Conservation (phyloP, 2,888 invertebrate genomes). For the Ophion ellenae region DNA sequence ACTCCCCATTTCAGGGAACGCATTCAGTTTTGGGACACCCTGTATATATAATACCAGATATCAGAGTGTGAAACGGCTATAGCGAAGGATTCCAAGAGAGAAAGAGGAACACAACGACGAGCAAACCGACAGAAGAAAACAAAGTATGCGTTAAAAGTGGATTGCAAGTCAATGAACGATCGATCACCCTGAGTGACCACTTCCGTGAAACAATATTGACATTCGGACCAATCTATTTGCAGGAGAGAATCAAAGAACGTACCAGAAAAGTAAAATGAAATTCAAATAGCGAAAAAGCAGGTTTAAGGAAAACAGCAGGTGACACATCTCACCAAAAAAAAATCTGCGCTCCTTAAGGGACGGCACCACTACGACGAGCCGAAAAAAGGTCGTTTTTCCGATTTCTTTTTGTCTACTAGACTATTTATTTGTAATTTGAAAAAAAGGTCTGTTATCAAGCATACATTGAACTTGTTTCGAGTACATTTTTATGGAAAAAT, state of each 20-base stretch:
- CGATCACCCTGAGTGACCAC: slow-evolving; percentile 27
- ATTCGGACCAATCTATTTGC: neutral
- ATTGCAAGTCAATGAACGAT: slow-evolving; percentile 18
- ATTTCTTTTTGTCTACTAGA: no score
- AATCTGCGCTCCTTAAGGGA: neutral
- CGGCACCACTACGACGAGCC: no score
- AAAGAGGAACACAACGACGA: neutral
- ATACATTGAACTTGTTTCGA: no score
- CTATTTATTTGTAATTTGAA: no score
- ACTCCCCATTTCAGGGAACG: no score
- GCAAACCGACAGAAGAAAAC: neutral
- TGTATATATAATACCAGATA: slow-evolving; percentile 54
- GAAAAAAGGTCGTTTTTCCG: no score
- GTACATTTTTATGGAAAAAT: no score
- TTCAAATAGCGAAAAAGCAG: neutral
- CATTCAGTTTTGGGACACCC: no score
- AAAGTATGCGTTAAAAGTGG: neutral
- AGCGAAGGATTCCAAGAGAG: slow-evolving; percentile 31
- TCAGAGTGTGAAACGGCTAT: slow-evolving; percentile 60
- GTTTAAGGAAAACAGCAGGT: no score
- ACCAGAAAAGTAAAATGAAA: neutral
- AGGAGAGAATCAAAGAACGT: neutral
- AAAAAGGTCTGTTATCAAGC: no score
- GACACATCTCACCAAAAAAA: no score
- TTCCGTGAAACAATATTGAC: neutral